A percentile compares a stretch with the other conserved stretches of the same genome.
Conservation (phyloP, 1,140 invertebrate species). For the Bombus difficillimus region DNA sequence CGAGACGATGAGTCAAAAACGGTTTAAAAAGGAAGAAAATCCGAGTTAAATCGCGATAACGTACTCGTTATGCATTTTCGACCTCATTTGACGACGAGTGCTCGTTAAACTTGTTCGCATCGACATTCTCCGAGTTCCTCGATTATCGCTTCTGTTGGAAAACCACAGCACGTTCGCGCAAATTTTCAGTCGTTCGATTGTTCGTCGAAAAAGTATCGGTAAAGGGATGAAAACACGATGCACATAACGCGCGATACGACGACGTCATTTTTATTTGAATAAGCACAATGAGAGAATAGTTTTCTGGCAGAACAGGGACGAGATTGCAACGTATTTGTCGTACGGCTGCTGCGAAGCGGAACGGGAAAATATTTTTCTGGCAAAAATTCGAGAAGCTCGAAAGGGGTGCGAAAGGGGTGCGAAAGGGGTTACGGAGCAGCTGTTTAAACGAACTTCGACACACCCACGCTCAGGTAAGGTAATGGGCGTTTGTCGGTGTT, state of each 20-base stretch:
- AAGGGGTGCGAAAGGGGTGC: slow-evolving; percentile 33
- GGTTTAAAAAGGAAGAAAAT: neutral
- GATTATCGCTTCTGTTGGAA: neutral
- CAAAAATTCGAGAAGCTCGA: slow-evolving; percentile 31
- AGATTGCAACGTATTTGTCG: slow-evolving; percentile 7
- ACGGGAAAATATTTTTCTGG: slow-evolving; percentile 58
- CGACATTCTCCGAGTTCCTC: slow-evolving; percentile 3
- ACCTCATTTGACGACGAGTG: neutral
- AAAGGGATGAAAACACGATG: no score
- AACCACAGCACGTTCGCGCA: neutral
- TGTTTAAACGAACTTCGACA: slow-evolving; percentile 47
- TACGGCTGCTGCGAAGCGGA: slow-evolving; percentile 22
- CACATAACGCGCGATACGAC: no score
- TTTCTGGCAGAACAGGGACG: neutral
- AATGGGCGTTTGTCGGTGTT: neutral
- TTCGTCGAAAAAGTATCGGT: no score
- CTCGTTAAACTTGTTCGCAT: slow-evolving; percentile 9
- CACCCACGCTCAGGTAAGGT: slow-evolving; percentile 44
- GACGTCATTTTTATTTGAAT: neutral
- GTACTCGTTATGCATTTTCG: neutral
- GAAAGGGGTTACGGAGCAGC: slow-evolving; percentile 51
- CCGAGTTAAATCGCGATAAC: slow-evolving; percentile 22
- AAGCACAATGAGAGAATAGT: no score
- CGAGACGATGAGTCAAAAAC: slow-evolving; percentile 2
- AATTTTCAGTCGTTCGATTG: no score